Evolutionary conservation across 2,888 invertebrate genomes (phyloP).

Genomic region (Oeneis ivallda): DNA sequence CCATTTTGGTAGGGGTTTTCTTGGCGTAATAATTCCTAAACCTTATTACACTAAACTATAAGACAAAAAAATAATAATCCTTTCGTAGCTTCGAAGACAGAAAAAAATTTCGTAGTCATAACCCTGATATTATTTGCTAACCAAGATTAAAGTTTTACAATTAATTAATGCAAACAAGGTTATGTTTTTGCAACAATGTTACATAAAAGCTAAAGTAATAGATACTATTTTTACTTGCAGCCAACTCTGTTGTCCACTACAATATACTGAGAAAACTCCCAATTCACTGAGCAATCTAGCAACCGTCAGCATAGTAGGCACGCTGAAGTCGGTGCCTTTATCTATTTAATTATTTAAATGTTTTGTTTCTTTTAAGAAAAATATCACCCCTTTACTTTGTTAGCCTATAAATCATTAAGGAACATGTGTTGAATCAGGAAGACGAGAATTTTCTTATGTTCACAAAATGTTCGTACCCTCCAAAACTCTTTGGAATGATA

Average conservation of each 20-base stretch:
- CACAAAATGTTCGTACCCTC: no score
- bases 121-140: not conserved
- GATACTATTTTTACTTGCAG: not conserved
- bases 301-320: not conserved
- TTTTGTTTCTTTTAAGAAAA: not conserved
- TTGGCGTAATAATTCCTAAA: no score
- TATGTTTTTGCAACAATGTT: not conserved
- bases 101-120: no score
- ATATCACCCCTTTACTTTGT: not conserved
- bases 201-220: not conserved
- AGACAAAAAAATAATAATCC: no score
- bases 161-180: not conserved
- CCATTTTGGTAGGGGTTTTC: no score
- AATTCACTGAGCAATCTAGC: conserved; percentile 20
- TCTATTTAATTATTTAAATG: conserved; percentile 12
- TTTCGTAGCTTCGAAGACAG: no score
- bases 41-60: no score
- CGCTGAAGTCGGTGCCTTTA: not conserved
- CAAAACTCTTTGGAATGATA: no score
- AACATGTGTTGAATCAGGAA: not conserved
- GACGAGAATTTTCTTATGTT: not conserved
- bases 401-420: not conserved
- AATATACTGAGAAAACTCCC: conserved; percentile 19
- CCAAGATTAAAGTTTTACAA: not conserved
- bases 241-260: conserved; percentile 4